Evolutionary conservation across 2,113 vertebrate genomes (phyloP).

Genomic region (Xyliphius kryptos): DNA sequence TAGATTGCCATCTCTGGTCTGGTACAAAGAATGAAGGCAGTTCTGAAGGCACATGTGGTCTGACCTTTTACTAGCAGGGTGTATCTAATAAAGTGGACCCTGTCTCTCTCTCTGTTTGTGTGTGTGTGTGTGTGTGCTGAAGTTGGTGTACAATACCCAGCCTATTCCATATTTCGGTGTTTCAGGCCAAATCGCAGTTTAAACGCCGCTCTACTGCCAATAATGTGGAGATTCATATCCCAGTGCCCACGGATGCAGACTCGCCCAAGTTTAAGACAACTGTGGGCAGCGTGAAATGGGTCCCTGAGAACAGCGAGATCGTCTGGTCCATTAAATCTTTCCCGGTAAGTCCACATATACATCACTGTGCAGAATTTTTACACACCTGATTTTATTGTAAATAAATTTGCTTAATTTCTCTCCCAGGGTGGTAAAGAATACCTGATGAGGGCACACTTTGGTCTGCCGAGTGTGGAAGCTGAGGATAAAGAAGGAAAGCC

Average conservation of each 20-base stretch:
- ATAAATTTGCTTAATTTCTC: too few species aligned
- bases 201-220: constrained; percentile 94
- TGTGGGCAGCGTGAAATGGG: constrained; percentile 96
- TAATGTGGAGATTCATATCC: constrained; percentile 98
- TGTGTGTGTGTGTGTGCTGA: too few species aligned
- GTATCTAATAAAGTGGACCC: too few species aligned
- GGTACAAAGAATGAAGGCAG: too few species aligned
- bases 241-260: constrained; percentile 92
- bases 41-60: too few species aligned
- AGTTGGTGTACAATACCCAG: too few species aligned
- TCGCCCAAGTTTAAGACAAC: constrained; percentile 98
- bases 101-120: too few species aligned
- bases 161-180: too few species aligned
- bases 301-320: constrained; percentile 96
- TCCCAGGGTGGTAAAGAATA: constrained; percentile 93
- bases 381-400: too few species aligned
- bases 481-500: constrained; percentile 98
- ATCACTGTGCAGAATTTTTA: too few species aligned
- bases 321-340: constrained; percentile 99
- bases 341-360: constrained; percentile 83
- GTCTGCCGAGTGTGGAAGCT: constrained; percentile 92
- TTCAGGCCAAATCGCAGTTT: constrained; percentile 94
- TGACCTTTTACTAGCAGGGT: too few species aligned
- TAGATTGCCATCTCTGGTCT: too few species aligned
- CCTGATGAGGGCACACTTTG: constrained; percentile 94